Evolutionary conservation across 2,888 invertebrate genomes (phyloP), one percentile per base, ranked within the genome.

Genomic region (Stratiomys singularior): DNA sequence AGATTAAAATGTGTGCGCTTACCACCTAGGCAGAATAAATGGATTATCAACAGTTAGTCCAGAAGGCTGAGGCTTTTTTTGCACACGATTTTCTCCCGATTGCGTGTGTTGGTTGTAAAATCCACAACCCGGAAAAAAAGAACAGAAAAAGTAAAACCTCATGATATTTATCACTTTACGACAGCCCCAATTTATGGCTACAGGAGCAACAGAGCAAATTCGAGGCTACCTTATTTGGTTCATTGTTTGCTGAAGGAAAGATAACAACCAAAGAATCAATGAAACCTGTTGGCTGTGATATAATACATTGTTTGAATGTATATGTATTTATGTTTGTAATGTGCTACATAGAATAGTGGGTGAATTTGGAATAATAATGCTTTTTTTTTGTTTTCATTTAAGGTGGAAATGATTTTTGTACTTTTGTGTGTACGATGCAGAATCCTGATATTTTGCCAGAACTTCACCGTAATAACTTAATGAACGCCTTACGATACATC

Each of bases 321-420:
- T 5, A 37, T 37, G 13, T 18, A n/a, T n/a, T 18, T 13, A 37
- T 21, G 66, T 56, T 25, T 30, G n/a, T n/a, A n/a, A n/a, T n/a
- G n/a, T n/a, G n/a, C n/a, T n/a, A n/a, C n/a, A n/a, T n/a, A n/a
- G n/a, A n/a, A n/a, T n/a, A n/a, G n/a, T n/a, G n/a, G n/a, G n/a
- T n/a, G n/a, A n/a, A n/a, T n/a, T n/a, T n/a, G n/a, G n/a, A n/a
- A n/a, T n/a, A n/a, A n/a, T n/a, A n/a, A n/a, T n/a, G n/a, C n/a
- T n/a, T n/a, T n/a, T n/a, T n/a, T 76, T 25, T 52, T 52, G n/a
- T 76, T 60, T 78, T 30, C 23, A 66, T 77, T 71, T 47, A 66
- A 80, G 80, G 90, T 21, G 82, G 86, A 5, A 90, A 91, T 82
- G 89, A 90, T 81, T 88, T 90, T 82, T 90, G 90, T 81, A 64